Percentiles rank a stretch among this genome's conserved stretches.
These are phyloP conservation scores for Saturnia pavonia DNA, from an alignment of 2,888 invertebrate genomes.

Conservation along the genomic window DNA sequence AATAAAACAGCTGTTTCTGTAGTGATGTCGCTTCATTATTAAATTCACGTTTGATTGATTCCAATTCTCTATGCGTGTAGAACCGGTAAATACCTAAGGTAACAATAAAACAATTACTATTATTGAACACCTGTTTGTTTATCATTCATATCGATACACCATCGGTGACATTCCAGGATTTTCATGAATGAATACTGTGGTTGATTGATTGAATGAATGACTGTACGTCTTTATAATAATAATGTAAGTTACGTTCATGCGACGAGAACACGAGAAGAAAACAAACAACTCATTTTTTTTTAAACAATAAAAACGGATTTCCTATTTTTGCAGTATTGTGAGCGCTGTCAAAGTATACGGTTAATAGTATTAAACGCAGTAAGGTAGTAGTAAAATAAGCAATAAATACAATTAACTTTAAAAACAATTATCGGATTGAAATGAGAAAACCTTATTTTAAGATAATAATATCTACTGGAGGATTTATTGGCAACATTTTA, in stretches of 20 bases:
- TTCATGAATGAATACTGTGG: slow-evolving; percentile 6
- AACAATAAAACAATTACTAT: slow-evolving; percentile 34
- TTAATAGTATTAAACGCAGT: too few species aligned
- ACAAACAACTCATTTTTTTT: not conserved
- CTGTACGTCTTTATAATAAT: not conserved
- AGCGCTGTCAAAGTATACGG: too few species aligned
- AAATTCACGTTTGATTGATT: slow-evolving; percentile 1
- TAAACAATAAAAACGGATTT: not conserved
- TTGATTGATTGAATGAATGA: not conserved
- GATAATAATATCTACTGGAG: too few species aligned
- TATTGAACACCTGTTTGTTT: slow-evolving; percentile 21
- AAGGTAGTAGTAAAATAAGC: not conserved
- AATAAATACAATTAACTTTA: not conserved
- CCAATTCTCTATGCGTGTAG: slow-evolving; percentile 17
- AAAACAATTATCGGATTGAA: too few species aligned
- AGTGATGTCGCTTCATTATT: not conserved
- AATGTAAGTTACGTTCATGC: slow-evolving; percentile 1
- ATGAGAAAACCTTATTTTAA: too few species aligned
- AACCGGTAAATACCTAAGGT: slow-evolving; percentile 19
- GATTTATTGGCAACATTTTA: too few species aligned
- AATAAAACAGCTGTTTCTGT: not conserved
- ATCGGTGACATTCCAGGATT: not conserved
- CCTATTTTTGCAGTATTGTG: not conserved
- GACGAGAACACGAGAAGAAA: not conserved
- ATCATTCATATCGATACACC: slow-evolving; percentile 16